Evolutionary conservation across 23 tunicate species (phyloP).

Genomic region (Phallusia fumigata): DNA sequence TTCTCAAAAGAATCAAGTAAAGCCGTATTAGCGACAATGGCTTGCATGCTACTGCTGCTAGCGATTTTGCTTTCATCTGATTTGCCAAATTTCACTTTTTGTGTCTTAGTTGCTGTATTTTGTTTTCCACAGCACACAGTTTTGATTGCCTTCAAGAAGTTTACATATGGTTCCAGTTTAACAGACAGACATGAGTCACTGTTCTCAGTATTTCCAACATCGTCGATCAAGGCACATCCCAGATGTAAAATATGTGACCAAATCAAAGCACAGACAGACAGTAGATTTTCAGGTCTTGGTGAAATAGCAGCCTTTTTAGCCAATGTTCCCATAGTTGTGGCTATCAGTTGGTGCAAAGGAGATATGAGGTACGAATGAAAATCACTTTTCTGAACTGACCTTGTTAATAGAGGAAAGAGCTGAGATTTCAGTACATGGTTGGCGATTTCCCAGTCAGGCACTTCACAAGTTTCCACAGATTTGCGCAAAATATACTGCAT

Average conservation of each 20-base stretch:
- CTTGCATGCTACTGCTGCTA: not conserved
- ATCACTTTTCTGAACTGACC: constrained; percentile 20
- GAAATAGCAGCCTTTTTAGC: constrained; percentile 8
- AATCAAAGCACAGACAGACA: constrained; percentile 1
- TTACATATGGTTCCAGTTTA: not conserved
- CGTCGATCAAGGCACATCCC: constrained; percentile 14
- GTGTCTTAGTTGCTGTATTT: not conserved
- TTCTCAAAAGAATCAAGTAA: not conserved
- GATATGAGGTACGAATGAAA: constrained; percentile 11
- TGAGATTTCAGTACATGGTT: constrained; percentile 24
- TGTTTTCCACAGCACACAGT: not conserved
- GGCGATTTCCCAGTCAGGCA: constrained; percentile 15
- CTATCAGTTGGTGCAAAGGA: constrained; percentile 34
- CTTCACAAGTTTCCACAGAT: constrained; percentile 22
- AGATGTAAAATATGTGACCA: constrained; percentile 28
- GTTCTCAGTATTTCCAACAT: not conserved
- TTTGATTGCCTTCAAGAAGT: not conserved
- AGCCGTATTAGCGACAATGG: not conserved
- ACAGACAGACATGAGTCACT: not conserved
- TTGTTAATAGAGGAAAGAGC: constrained; percentile 36
- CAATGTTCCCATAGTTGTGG: constrained; percentile 7
- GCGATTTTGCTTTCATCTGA: not conserved
- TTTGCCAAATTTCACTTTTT: not conserved
- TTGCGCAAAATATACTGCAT: constrained; percentile 26
- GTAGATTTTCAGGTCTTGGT: constrained; percentile 1